These are phyloP conservation scores for Polypedilum vanderplanki DNA, from an alignment of 1,140 invertebrate species.

Conservation along the genomic window DNA sequence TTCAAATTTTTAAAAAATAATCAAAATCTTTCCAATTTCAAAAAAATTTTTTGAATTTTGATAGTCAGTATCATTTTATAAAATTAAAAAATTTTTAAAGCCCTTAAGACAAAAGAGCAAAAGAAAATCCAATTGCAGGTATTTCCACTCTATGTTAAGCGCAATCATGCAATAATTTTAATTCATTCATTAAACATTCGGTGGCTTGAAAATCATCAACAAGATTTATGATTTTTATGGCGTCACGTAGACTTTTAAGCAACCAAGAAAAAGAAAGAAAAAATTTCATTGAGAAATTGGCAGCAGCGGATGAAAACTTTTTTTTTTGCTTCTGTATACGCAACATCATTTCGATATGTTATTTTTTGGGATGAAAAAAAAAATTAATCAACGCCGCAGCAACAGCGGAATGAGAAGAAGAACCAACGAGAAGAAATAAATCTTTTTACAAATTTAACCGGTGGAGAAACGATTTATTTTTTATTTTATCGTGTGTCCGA, in stretches of 20 bases:
- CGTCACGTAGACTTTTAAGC: conserved; percentile 23
- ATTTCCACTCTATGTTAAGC: neutral
- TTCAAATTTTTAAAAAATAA: no score
- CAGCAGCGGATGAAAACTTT: neutral
- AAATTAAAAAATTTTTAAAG: no score
- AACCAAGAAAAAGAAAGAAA: neutral
- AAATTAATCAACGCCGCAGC: neutral
- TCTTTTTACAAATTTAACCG: conserved; percentile 9
- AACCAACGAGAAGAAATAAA: no score
- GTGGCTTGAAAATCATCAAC: conserved; percentile 21
- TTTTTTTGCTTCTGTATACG: conserved; percentile 1
- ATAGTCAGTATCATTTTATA: no score
- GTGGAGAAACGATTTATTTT: neutral
- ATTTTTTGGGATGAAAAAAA: neutral
- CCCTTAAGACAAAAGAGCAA: no score
- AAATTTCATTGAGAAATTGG: conserved; percentile 1
- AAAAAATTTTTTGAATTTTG: no score
- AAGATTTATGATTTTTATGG: conserved; percentile 25
- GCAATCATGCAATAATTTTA: conserved; percentile 26
- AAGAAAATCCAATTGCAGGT: neutral
- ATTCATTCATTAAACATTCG: conserved; percentile 25
- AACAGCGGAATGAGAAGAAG: no score
- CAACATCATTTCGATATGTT: neutral
- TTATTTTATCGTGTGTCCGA: neutral
- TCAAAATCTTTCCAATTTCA: no score